Evolutionary conservation across 2,113 vertebrate genomes (phyloP).

Genomic region (Erythrocercus mccallii): DNA sequence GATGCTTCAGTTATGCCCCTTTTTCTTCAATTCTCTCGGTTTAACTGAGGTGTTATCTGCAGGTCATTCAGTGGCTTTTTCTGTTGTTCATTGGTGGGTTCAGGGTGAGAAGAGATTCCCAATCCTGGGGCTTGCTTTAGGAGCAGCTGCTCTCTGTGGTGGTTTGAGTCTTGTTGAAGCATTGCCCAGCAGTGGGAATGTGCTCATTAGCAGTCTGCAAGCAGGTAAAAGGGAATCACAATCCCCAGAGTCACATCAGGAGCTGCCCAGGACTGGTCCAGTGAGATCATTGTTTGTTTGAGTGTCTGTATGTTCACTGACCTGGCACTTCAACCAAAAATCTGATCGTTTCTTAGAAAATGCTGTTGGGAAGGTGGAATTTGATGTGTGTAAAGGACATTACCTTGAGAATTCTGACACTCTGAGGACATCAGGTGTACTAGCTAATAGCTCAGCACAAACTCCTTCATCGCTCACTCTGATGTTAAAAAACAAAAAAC

Average conservation of each 20-base stretch:
- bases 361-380: not conserved
- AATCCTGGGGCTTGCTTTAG: not conserved
- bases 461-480: not conserved
- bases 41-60: not conserved
- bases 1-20: not conserved
- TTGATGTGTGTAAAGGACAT: not conserved
- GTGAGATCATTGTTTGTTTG: not conserved
- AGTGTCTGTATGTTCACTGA: not conserved
- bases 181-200: not conserved
- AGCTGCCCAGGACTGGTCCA: not conserved
- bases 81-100: not conserved
- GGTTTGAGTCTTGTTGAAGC: rapidly evolving
- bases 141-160: not conserved
- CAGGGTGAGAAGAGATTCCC: not conserved
- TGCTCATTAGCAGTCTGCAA: not conserved
- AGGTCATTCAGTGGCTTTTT: not conserved
- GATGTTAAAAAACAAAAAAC: not conserved
- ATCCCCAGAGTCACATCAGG: not conserved
- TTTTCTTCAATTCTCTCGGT: not conserved
- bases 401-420: not conserved
- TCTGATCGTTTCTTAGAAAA: not conserved
- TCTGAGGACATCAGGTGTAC: not conserved
- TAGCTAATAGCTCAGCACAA: not conserved
- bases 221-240: not conserved
- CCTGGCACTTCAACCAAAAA: not conserved